A percentile compares a stretch with the other conserved stretches of the same genome.
Evolutionary conservation across 2,113 vertebrate genomes (phyloP).

Genomic region (Micromys minutus): DNA sequence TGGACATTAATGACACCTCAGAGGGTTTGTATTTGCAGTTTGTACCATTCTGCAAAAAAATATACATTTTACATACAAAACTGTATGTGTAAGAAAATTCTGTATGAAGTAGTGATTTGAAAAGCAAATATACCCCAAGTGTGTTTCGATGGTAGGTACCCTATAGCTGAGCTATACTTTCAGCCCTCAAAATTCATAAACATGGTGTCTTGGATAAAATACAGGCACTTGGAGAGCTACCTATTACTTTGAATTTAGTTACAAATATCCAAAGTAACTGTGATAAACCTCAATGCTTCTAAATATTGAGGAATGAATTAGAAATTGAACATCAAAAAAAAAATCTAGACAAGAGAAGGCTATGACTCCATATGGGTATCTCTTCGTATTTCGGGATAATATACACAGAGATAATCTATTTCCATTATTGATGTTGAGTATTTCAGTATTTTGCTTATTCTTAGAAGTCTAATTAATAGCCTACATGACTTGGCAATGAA

Average conservation of each 20-base stretch:
- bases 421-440: neutral
- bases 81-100: neutral
- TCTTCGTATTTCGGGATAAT: constrained; percentile 2
- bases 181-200: neutral
- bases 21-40: neutral
- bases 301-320: constrained; percentile 3
- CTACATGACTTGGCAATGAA: constrained; percentile 16
- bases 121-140: neutral
- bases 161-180: neutral
- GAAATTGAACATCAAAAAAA: constrained; percentile 27
- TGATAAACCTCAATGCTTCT: constrained; percentile 2
- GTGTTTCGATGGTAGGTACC: neutral
- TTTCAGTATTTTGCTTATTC: constrained; percentile 27
- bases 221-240: neutral
- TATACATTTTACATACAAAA: neutral
- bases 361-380: neutral
- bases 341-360: neutral
- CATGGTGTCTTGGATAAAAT: neutral
- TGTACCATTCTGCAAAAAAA: neutral
- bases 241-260: neutral
- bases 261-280: neutral
- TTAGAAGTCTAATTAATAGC: neutral
- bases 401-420: neutral
- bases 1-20: neutral
- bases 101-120: neutral